These are phyloP conservation scores for Rousettus leschenaultii DNA, from an alignment of 2,113 vertebrate genomes.

Conservation along the genomic window DNA sequence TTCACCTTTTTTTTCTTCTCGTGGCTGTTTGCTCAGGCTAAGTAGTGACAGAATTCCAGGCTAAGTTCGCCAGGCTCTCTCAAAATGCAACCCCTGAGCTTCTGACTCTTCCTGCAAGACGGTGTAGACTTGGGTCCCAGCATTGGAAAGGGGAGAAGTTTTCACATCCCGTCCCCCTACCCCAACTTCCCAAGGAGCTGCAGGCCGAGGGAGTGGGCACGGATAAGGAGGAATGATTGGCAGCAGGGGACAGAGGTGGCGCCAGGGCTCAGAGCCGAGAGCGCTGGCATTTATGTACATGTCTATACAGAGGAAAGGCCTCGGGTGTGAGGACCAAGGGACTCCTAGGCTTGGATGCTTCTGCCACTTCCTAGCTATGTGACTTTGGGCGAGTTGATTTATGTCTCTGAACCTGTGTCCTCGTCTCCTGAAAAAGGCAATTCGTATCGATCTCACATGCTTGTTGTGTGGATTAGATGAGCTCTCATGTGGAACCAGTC, in stretches of 20 bases:
- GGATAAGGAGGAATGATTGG: fast-evolving
- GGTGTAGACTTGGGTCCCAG: not conserved
- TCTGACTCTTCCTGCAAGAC: not conserved
- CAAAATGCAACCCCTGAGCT: not conserved
- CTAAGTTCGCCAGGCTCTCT: not conserved
- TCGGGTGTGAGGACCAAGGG: not conserved
- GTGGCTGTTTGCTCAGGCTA: not conserved
- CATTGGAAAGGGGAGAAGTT: not conserved
- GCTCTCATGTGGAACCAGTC: not conserved
- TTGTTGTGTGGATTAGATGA: not conserved
- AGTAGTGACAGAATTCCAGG: not conserved
- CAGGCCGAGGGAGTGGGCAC: fast-evolving
- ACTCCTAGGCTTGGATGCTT: not conserved
- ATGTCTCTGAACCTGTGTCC: not conserved
- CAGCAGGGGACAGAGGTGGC: not conserved
- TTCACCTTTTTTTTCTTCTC: not conserved
- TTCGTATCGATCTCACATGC: not conserved
- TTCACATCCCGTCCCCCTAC: not conserved
- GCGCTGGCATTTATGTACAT: fast-evolving
- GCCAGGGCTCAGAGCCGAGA: not conserved
- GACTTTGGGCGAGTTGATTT: not conserved
- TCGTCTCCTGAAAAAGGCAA: not conserved
- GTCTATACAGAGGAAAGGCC: not conserved
- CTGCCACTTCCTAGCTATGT: not conserved
- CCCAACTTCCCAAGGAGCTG: not conserved